Evolutionary conservation across 2,113 vertebrate species (phyloP).

Genomic region (Paedocypris sp.): DNA sequence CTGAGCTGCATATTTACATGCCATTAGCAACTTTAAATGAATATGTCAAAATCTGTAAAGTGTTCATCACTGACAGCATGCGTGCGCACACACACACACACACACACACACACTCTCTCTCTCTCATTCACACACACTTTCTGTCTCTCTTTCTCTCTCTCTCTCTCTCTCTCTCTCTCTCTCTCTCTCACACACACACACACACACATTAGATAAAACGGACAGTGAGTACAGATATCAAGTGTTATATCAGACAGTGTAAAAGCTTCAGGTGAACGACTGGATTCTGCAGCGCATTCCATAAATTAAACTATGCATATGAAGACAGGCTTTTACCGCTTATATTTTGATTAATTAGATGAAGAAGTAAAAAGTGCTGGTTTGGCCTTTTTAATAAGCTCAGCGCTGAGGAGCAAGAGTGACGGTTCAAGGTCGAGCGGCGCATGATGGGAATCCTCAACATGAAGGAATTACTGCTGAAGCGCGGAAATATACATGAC

Average conservation of each 20-base stretch:
- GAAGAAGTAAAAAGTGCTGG: slow-evolving; percentile 34
- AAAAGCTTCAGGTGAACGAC: no score
- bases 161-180: no score
- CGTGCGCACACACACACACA: neutral
- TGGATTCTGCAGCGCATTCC: slow-evolving; percentile 6
- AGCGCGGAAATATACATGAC: no score
- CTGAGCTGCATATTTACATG: slow-evolving; percentile 66
- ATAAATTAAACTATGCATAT: slow-evolving; percentile 26
- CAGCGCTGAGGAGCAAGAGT: slow-evolving; percentile 24
- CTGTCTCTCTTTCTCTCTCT: no score
- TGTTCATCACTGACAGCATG: slow-evolving; percentile 38
- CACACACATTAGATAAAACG: neutral
- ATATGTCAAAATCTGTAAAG: slow-evolving; percentile 56
- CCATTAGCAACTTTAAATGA: slow-evolving; percentile 68
- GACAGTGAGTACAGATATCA: neutral
- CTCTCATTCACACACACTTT: no score
- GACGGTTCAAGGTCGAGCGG: slow-evolving; percentile 30
- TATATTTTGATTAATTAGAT: slow-evolving; percentile 34
- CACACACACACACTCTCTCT: no score
- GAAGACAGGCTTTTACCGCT: slow-evolving; percentile 23
- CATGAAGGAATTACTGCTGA: no score
- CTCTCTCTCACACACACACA: no score
- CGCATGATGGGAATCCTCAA: slow-evolving; percentile 23
- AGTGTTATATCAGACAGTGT: no score
- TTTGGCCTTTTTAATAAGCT: slow-evolving; percentile 33